These are phyloP conservation scores for Mobula birostris DNA, from an alignment of 2,113 vertebrate genomes.

Conservation along the genomic window DNA sequence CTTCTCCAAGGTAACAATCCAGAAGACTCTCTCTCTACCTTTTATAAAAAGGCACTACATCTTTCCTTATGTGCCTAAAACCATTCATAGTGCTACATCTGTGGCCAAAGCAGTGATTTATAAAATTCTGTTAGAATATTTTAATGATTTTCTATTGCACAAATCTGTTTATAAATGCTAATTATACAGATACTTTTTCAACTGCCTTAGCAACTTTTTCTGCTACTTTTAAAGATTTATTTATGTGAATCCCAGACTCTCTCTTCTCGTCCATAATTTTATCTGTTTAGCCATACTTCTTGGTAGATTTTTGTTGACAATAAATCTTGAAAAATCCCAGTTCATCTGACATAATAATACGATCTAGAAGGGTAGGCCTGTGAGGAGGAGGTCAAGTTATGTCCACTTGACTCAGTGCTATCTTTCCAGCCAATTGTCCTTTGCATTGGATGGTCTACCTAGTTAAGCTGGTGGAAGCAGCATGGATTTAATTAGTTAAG, in stretches of 20 bases:
- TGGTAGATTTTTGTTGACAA: neutral
- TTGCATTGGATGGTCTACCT: neutral
- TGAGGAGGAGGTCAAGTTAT: neutral
- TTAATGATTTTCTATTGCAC: neutral
- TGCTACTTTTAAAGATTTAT: neutral
- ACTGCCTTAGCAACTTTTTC: neutral
- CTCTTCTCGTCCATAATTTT: neutral
- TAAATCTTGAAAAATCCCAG: neutral
- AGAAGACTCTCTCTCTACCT: neutral
- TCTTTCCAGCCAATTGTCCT: neutral
- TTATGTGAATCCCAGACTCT: neutral
- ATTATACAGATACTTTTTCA: neutral
- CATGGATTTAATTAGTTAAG: neutral
- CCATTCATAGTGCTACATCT: neutral
- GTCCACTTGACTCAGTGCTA: neutral
- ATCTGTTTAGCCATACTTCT: neutral
- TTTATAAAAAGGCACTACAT: neutral
- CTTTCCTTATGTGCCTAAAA: neutral
- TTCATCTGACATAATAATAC: neutral
- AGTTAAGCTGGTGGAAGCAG: neutral
- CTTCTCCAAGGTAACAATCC: neutral
- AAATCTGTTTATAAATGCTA: neutral
- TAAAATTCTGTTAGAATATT: no score
- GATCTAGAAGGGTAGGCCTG: neutral
- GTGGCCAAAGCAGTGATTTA: neutral